Base-by-base conservation (phyloP, 2,888 invertebrate genomes). In the Timema podura region DNA sequence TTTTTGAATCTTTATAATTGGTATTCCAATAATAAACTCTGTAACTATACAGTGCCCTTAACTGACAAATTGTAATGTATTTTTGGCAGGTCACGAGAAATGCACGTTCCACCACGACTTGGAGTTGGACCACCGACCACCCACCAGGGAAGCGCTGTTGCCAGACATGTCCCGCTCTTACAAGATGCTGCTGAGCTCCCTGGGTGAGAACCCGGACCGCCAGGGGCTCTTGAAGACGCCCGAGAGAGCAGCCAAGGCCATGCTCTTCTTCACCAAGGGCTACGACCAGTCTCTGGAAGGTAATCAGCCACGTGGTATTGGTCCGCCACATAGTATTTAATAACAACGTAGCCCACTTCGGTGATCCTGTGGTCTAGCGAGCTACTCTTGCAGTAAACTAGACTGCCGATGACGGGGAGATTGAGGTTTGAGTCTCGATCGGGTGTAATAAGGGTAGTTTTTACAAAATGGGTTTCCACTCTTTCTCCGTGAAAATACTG, bases 191-290 rank as follows among this genome's bases (percentile, higher is more conserved):
- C 84, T 98, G 72, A 87, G 87, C 78, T 92, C 92, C 6, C 84
- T 98, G 59, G 97, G 97, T 9, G 98, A 98, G 81, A 93, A 98
- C 83, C 93, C 95, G 0, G 0, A 92, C 76, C 86, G 98, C 67
- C 93, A 92, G 79, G 98, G 99, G 11, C 87, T 99, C 0, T 83
- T 96, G 74, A 98, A 97, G 83, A 99, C 99, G 0, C 99, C 99
- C 0, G 96, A 97, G 81, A 86, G 99, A 66, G 99, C 98, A 0
- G 98, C 99, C 70, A 98, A 98, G 82, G 98, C 98, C 0, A 95
- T 99, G 94, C 87, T 98, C 69, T 98, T 94, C 85, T 99, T 99
- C 83, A 99, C 99, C 71, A 98, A 98, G 83, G 99, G 99, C 72
- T 99, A 99, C 83, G 97, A 97, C 79, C 96, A 98, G 81, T 92